phyloP scores from a whole-genome alignment of 2,888 invertebrate species.

The Ernsta delagoae region DNA sequence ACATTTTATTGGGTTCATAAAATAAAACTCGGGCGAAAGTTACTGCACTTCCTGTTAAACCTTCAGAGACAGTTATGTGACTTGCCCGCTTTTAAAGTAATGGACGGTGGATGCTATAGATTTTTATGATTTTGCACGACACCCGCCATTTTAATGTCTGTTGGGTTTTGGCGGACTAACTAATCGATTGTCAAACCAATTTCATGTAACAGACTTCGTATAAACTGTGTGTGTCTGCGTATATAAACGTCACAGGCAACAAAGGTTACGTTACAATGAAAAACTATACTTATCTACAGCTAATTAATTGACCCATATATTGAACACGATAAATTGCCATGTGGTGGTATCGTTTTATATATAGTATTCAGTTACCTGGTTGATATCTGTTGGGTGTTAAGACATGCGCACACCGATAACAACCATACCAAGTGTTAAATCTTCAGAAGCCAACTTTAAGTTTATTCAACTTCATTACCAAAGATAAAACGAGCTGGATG shows the following conservation, averaged over 20 bases:
- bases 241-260: no score
- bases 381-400: no score
- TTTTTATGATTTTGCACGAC: constrained; percentile 7
- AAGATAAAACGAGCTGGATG: neutral
- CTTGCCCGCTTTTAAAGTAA: constrained; percentile 28
- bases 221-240: no score
- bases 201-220: neutral
- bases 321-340: no score
- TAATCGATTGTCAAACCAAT: neutral
- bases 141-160: no score
- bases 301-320: no score
- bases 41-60: constrained; percentile 31
- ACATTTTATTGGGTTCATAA: constrained; percentile 58
- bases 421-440: neutral
- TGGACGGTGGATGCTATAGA: constrained; percentile 11
- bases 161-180: neutral
- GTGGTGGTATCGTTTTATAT: no score
- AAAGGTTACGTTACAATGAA: no score
- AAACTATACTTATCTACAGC: no score
- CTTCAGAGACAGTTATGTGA: constrained; percentile 32
- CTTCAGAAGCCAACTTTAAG: neutral
- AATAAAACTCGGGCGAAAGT: constrained; percentile 50
- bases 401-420: no score
- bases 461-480: neutral
- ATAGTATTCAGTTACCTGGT: no score